phyloP scores from a whole-genome alignment of 2,113 vertebrate species.

The Potamarius usumacintae region DNA sequence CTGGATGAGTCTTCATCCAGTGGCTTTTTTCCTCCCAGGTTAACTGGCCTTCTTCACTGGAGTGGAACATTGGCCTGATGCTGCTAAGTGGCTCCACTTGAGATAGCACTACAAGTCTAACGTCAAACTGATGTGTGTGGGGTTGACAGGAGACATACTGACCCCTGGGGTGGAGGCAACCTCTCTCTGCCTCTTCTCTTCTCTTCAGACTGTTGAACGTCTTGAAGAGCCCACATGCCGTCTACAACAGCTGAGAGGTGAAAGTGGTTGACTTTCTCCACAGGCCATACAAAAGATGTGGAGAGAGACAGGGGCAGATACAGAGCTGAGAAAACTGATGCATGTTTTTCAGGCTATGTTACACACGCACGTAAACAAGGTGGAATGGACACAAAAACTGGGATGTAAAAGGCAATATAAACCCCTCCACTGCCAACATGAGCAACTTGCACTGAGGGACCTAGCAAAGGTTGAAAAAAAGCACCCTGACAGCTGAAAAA shows the following conservation, averaged over 20 bases:
- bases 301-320: constrained; percentile 18
- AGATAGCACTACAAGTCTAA: background rate
- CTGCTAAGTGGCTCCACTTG: constrained; percentile 34
- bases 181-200: constrained; percentile 11
- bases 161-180: constrained; percentile 19
- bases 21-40: background rate
- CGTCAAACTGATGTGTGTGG: constrained; percentile 28
- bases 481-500: background rate
- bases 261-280: constrained; percentile 37
- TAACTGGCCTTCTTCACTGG: constrained; percentile 22
- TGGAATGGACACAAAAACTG: background rate
- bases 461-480: background rate
- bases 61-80: background rate
- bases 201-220: constrained; percentile 8
- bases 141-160: constrained; percentile 45
- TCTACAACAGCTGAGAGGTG: constrained; percentile 23
- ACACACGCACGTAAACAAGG: background rate
- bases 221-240: constrained; percentile 21
- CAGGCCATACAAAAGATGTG: constrained; percentile 17
- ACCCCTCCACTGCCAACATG: background rate
- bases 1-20: background rate
- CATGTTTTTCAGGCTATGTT: no score
- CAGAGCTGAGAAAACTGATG: background rate
- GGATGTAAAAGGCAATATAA: background rate
- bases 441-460: background rate